Evolutionary conservation across 2,113 vertebrate genomes (phyloP).

Genomic region (Osmerus mordax): DNA sequence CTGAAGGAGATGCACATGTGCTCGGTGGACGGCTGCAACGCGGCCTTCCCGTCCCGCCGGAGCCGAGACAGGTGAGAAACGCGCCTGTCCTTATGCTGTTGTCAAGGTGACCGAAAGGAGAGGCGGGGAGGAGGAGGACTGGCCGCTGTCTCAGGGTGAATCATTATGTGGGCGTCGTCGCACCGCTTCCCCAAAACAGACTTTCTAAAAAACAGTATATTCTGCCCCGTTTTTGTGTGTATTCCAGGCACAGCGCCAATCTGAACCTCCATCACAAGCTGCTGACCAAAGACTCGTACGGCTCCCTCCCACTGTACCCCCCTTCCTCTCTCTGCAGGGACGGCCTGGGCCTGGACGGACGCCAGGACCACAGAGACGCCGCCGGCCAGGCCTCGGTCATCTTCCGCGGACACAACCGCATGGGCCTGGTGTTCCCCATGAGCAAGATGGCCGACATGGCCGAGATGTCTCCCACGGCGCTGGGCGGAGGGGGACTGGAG

Average conservation of each 20-base stretch:
- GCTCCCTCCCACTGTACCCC: constrained; percentile 68
- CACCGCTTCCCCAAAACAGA: too few species aligned
- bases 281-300: constrained; percentile 85
- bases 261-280: constrained; percentile 91
- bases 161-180: too few species aligned
- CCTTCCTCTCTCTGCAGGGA: constrained; percentile 79
- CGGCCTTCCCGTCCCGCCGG: constrained; percentile 88
- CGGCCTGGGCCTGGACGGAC: constrained; percentile 69
- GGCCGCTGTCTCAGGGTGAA: too few species aligned
- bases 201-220: too few species aligned
- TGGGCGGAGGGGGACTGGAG: constrained; percentile 47
- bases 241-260: constrained; percentile 90
- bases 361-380: constrained; percentile 65
- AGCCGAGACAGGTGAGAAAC: constrained; percentile 93
- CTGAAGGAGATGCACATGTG: constrained; percentile 89
- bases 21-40: constrained; percentile 87
- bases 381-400: constrained; percentile 85
- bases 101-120: too few species aligned
- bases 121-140: too few species aligned
- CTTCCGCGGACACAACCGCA: constrained; percentile 84
- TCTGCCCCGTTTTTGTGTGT: constrained; percentile 11
- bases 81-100: not conserved
- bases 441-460: constrained; percentile 72
- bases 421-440: constrained; percentile 86
- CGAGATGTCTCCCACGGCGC: constrained; percentile 52